Base-by-base conservation (phyloP, 1,140 invertebrate genomes). In the Drosophila virilis region DNA sequence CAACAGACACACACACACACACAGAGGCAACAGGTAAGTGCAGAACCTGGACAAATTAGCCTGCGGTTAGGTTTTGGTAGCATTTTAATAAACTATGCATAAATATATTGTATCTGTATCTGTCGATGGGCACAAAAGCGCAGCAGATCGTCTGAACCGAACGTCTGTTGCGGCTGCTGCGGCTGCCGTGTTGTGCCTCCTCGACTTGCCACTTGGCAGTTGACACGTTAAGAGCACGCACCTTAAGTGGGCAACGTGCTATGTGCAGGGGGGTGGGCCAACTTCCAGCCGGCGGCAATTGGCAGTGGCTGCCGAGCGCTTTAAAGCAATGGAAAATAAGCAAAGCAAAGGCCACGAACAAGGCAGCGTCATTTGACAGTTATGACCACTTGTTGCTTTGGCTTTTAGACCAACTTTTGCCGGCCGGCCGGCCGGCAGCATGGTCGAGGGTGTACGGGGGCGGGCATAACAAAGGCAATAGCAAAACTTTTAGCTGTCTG, bases 211-310 rank as follows among this genome's bases (percentile, higher is more conserved):
- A 70, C 74, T 83, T 79, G 80, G 72, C 80, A 84, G 80, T 85
- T 84, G 81, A 84, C 80, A 84, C 80, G 80, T 84, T 85, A 84
- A 84, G 80, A 84, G 80, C 80, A 84, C 80, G 81, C 80, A 84
- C 81, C 84, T 77, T 80, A 73, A 83, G 76, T 80, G 72, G 75
- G 58, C 37, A 48, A 28, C 9, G 12, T 8, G 22, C 1, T 32
- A 6, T 0, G 28, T 10, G 38, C 9, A 28, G 46, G 46, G 22
- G 17, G 12, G 46, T 6, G 12, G 46, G 22, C 1, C 1, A 28
- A 48, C 15, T 6, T 12, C 8, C 38, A 60, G 71, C 71, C 42
- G 55, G 35, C 54, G 48, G 75, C 58, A 58, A 64, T 64, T 75
- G 73, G 40, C 74, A 54, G 59, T 64, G 43, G 61, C 55, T 62